phyloP scores from a whole-genome alignment of 1,140 invertebrate genomes.

The Xylocopa sonorina region DNA sequence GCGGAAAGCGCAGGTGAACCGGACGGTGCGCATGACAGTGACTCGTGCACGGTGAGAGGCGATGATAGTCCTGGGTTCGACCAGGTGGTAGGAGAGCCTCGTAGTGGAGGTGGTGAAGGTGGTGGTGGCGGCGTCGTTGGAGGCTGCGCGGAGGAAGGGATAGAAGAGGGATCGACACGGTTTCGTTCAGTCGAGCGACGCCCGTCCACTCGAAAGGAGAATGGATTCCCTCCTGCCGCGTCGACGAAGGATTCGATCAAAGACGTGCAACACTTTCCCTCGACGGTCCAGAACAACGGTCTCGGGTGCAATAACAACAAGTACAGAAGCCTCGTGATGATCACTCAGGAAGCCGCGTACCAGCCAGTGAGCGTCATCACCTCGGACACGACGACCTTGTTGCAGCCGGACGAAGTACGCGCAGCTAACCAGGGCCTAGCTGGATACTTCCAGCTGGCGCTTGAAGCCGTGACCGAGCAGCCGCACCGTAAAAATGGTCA shows the following conservation, averaged over 20 bases:
- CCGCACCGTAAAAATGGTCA: constrained; percentile 70
- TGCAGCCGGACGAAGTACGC: constrained; percentile 80
- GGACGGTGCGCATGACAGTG: constrained; percentile 67
- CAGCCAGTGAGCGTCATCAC: constrained; percentile 87
- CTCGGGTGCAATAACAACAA: constrained; percentile 80
- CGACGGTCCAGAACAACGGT: constrained; percentile 19
- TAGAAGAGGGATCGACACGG: constrained; percentile 79
- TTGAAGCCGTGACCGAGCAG: constrained; percentile 73
- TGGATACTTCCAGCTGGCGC: constrained; percentile 79
- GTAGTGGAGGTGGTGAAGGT: constrained; percentile 80
- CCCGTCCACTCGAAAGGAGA: constrained; percentile 76
- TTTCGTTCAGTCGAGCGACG: constrained; percentile 80
- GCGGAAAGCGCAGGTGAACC: constrained; percentile 43
- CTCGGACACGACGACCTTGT: constrained; percentile 87
- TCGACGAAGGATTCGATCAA: constrained; percentile 56
- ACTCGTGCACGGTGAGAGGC: constrained; percentile 78
- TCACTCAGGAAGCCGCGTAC: constrained; percentile 86
- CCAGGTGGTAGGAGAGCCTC: constrained; percentile 81
- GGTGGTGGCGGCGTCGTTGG: constrained; percentile 80
- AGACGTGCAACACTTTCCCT: constrained; percentile 54
- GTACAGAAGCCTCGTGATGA: constrained; percentile 93
- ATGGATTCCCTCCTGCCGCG: constrained; percentile 71
- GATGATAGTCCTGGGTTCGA: constrained; percentile 70
- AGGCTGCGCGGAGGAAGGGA: constrained; percentile 78
- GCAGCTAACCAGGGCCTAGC: constrained; percentile 72